Evolutionary conservation across 1,140 invertebrate genomes (phyloP).

Genomic region (Andricus grossulariae): DNA sequence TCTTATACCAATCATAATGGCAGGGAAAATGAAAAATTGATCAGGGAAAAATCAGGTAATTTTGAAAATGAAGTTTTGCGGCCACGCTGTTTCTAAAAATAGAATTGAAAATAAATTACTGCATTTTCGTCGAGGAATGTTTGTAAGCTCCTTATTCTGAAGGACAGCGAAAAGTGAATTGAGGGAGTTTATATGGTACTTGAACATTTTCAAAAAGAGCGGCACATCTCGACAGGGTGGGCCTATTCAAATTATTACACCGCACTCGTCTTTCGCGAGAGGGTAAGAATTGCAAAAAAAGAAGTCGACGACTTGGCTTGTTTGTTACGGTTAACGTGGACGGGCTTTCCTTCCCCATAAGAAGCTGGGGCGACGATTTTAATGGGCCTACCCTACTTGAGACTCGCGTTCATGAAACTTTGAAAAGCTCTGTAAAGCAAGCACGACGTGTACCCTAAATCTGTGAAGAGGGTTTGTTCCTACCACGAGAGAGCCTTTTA

Average conservation of each 20-base stretch:
- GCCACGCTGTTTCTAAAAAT: too few species aligned
- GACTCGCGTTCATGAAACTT: slow-evolving; percentile 45
- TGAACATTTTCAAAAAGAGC: slow-evolving; percentile 4
- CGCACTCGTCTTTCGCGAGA: slow-evolving; percentile 33
- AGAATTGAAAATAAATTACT: neutral
- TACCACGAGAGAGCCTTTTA: neutral
- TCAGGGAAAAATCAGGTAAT: too few species aligned
- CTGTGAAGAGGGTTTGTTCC: neutral
- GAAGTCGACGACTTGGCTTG: slow-evolving; percentile 9
- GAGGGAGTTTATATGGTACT: neutral
- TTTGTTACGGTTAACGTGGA: slow-evolving; percentile 33
- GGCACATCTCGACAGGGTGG: slow-evolving; percentile 45
- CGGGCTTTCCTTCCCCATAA: slow-evolving; percentile 14
- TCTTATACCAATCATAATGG: too few species aligned
- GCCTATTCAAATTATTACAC: slow-evolving; percentile 56
- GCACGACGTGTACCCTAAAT: slow-evolving; percentile 36
- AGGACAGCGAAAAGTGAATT: slow-evolving; percentile 2
- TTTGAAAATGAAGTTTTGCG: too few species aligned
- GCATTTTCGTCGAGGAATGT: too few species aligned
- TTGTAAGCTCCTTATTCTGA: neutral
- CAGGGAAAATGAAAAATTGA: too few species aligned
- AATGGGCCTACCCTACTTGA: slow-evolving; percentile 50
- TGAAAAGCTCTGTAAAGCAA: slow-evolving; percentile 41
- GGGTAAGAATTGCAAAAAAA: slow-evolving; percentile 34
- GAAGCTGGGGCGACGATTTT: slow-evolving; percentile 46